Percentiles rank a stretch among this genome's conserved stretches.
Conservation (phyloP, 1,140 invertebrate species). For the Papilio machaon region DNA sequence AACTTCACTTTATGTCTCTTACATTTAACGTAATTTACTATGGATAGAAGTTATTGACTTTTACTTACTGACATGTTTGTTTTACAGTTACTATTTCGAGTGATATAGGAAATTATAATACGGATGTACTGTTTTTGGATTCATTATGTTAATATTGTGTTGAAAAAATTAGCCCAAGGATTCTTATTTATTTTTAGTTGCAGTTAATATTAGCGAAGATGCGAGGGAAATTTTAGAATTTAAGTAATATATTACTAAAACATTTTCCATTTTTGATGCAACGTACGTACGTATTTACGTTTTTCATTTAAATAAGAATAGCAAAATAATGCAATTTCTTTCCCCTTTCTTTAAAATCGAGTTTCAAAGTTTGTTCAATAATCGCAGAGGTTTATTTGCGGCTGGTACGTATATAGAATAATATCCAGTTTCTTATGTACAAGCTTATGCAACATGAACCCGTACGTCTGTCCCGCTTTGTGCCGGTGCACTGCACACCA, state of each 20-base stretch:
- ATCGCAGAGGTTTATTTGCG: slow-evolving; percentile 16
- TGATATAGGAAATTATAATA: neutral
- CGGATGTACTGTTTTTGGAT: neutral
- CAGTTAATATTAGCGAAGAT: neutral
- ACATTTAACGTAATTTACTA: slow-evolving; percentile 9
- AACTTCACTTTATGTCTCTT: neutral
- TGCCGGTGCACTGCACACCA: neutral
- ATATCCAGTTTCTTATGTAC: slow-evolving; percentile 10
- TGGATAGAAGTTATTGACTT: slow-evolving; percentile 1
- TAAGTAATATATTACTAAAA: too few species aligned
- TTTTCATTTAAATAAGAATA: neutral
- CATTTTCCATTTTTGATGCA: neutral
- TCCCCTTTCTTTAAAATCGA: neutral
- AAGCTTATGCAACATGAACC: slow-evolving; percentile 14
- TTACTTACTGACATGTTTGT: slow-evolving; percentile 7
- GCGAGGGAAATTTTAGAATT: too few species aligned
- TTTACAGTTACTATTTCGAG: neutral
- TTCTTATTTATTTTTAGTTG: neutral
- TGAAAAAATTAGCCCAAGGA: neutral
- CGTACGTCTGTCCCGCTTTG: slow-evolving; percentile 4
- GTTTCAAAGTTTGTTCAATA: slow-evolving; percentile 20
- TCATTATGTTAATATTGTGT: neutral
- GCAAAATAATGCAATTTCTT: neutral
- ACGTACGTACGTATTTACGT: neutral
- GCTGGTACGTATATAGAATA: slow-evolving; percentile 2